A percentile compares a stretch with the other conserved stretches of the same genome.
These are phyloP conservation scores for Molossus molossus DNA, from an alignment of 2,797 vertebrate species.

Conservation along the genomic window DNA sequence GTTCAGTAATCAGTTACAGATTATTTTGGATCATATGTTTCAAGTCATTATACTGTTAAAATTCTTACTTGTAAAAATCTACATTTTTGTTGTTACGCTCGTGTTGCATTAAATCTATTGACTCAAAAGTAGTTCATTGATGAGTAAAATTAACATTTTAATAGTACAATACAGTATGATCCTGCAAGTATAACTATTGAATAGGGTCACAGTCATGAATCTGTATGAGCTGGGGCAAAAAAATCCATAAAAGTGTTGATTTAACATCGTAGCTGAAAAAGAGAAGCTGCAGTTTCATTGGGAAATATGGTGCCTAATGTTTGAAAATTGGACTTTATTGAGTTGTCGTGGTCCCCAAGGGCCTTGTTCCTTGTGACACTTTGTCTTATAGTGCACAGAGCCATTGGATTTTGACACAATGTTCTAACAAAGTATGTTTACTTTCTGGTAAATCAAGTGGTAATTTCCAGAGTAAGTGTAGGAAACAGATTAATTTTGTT, in stretches of 20 bases:
- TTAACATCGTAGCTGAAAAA: constrained; percentile 25
- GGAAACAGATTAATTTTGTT: constrained; percentile 28
- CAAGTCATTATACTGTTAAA: not conserved
- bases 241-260: not conserved
- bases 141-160: constrained; percentile 59
- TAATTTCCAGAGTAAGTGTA: constrained; percentile 23
- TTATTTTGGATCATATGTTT: constrained; percentile 48
- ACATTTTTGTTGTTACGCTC: constrained; percentile 30
- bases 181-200: not conserved
- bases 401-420: not conserved
- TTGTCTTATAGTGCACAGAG: not conserved
- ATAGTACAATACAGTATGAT: not conserved
- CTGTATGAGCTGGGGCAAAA: not conserved
- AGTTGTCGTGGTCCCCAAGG: not conserved
- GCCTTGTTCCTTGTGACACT: not conserved
- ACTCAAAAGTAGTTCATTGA: not conserved
- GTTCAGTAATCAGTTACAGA: constrained; percentile 24
- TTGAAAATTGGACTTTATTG: constrained; percentile 27
- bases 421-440: constrained; percentile 11
- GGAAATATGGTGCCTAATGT: not conserved
- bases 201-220: constrained; percentile 9
- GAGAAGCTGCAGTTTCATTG: not conserved
- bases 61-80: constrained; percentile 59
- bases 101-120: constrained; percentile 12
- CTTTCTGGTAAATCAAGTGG: not conserved